These are phyloP conservation scores for Amiota communis DNA, from an alignment of 2,888 invertebrate species.

Conservation along the genomic window DNA sequence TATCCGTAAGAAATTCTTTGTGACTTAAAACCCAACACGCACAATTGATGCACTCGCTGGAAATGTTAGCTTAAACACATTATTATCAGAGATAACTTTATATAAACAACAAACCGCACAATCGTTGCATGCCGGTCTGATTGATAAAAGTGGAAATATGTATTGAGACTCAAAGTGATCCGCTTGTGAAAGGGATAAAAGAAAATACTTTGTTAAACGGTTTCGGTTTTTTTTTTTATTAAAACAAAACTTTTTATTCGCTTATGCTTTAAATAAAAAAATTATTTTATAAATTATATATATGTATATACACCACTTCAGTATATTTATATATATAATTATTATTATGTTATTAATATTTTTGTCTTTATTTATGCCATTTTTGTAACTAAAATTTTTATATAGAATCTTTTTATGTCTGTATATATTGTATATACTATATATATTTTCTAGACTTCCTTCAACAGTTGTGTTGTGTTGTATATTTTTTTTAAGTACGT, in stretches of 20 bases:
- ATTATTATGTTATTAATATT: not conserved
- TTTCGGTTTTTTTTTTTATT: not conserved
- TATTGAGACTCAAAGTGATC: no score
- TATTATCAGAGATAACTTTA: no score
- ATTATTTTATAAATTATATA: conserved; percentile 3
- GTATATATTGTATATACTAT: not conserved
- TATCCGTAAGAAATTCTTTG: no score
- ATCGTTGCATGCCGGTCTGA: no score
- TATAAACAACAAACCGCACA: no score
- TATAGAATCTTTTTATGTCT: not conserved
- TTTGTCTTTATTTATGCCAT: conserved; percentile 2
- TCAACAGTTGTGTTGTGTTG: not conserved
- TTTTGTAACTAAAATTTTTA: conserved; percentile 8
- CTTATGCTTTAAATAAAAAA: conserved; percentile 24
- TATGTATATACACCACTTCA: no score
- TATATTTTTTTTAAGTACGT: conserved; percentile 22
- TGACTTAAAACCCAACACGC: no score
- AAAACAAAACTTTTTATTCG: conserved; percentile 23
- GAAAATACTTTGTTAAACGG: no score
- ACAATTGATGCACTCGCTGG: no score
- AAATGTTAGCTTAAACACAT: no score
- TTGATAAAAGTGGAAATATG: no score
- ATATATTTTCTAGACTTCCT: conserved; percentile 5
- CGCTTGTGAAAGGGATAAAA: no score
- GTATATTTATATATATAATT: conserved; percentile 5